Evolutionary conservation across 2,113 vertebrate species (phyloP), one percentile per base, ranked within the genome.

Genomic region (Ammodytes marinus): DNA sequence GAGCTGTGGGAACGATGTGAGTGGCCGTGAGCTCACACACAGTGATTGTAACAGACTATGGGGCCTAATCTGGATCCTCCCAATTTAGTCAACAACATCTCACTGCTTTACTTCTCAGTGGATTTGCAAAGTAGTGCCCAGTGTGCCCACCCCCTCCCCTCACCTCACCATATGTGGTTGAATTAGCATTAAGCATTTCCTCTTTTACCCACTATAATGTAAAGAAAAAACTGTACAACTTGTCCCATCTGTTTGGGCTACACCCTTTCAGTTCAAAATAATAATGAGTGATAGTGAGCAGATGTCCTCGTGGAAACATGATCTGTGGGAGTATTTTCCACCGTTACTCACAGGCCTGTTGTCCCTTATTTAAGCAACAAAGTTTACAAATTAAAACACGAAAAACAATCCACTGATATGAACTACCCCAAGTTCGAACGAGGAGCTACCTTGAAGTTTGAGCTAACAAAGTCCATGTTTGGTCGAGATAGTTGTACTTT

Each of bases 221-320:
- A 77, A 77, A 64, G 27, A 27, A 27, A 27, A 27, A 27, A 27
- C 27, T 27, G 27, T 27, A 27, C 69, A 67, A 67, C 53, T 58
- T 7, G 11, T 27, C 35, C 69, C 69, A 65, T 87, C 68, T 79
- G 80, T 82, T 86, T 70, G 37, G 79, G 60, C 43, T 70, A 55
- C 57, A 69, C 39, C 43, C 12, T 50, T 63, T 80, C 53, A 65
- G 42, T 12, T 55, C 39, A 10, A 74, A 73, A 78, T 73, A 84
- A 85, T 71, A 57, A 80, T 13, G n/a, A 53, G n/a, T 45, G 42
- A 86, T 65, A 73, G 19, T 1, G 19, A 76, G 49, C 74, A 87
- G 82, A 85, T 86, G 74, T 80, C 63, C 65, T 35, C 4, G 3
- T 17, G n/a, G 59, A 67, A 63, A 79, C 64, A 10, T 67, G 46